Conservation (phyloP, 2,113 vertebrate species). For the Pterocles orientalis region DNA sequence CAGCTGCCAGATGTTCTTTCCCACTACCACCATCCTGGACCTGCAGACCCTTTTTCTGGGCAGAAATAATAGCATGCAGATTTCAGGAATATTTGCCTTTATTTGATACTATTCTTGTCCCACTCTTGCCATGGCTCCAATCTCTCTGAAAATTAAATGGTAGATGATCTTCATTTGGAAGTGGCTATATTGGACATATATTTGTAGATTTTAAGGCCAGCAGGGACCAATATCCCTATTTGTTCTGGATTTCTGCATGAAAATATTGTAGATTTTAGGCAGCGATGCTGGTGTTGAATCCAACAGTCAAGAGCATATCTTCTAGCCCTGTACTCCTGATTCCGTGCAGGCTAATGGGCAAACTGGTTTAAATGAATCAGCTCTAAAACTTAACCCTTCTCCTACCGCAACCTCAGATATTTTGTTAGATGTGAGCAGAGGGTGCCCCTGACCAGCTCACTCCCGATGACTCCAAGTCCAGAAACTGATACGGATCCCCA, state of each 20-base stretch:
- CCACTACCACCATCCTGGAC: constrained; percentile 56
- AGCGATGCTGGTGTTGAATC: not conserved
- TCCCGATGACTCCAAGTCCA: not conserved
- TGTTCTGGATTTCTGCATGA: not conserved
- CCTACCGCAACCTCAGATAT: not conserved
- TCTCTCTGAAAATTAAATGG: not conserved
- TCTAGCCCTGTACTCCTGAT: not conserved
- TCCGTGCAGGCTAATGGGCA: not conserved
- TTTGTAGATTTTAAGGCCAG: not conserved
- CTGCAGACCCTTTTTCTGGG: constrained; percentile 49
- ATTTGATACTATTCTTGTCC: constrained; percentile 67
- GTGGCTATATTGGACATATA: not conserved
- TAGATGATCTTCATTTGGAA: not conserved
- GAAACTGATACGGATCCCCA: not conserved
- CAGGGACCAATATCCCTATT: not conserved
- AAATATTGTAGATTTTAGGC: not conserved
- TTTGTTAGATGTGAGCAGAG: not conserved
- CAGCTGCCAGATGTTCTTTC: constrained; percentile 60
- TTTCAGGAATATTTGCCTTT: constrained; percentile 59
- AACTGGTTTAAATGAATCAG: not conserved
- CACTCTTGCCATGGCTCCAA: not conserved
- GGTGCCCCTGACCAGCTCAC: not conserved
- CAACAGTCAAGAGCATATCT: not conserved
- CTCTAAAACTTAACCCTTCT: not conserved
- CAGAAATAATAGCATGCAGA: constrained; percentile 55